Base-by-base conservation (phyloP, 2,888 invertebrate genomes). In the Mantis religiosa region DNA sequence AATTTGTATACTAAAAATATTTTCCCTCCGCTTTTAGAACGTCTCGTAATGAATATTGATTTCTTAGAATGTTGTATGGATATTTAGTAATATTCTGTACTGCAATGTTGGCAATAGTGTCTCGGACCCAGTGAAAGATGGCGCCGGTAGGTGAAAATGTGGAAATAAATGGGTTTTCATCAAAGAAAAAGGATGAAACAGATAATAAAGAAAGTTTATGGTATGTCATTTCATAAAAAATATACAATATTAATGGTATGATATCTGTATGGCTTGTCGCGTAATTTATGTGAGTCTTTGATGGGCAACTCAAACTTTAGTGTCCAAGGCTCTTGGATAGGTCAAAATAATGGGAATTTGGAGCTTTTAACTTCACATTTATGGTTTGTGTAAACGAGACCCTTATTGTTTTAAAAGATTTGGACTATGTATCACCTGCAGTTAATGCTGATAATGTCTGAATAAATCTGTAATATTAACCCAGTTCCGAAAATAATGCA, bases 121-220 rank as follows among this genome's bases (percentile, higher is more conserved):
- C 71, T 28, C 54, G 83, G 87, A 82, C 83, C 83, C 87, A 86
- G 89, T 90, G 90, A 91, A 91, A 90, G 90, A 91, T 91, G 91
- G 91, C 91, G 90, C 91, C 91, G 83, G 89, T 90, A 54, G 89
- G 83, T 82, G 91, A 90, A 87, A 90, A 87, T 88, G 89, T 90
- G 81, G 90, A 90, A n/a, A 83, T 89, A 54, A 90, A 90, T 84
- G 90, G 90, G 83, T 88, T 90, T 90, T 88, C 89, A 83, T 89
- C 90, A 83, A 95, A 94, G 94, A 95, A 95, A 93, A 95, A 95
- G 94, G 95, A 95, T 91, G 95, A 95, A 91, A 93, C 93, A 91
- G 95, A 95, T 91, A 94, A 93, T 92, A 95, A 95, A 93, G 95
- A 96, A 92, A 96, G 95, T 93, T 93, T 96, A 93, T 96, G 96